phyloP scores from a whole-genome alignment of 2,113 vertebrate species.

The Ginglymostoma cirratum region DNA sequence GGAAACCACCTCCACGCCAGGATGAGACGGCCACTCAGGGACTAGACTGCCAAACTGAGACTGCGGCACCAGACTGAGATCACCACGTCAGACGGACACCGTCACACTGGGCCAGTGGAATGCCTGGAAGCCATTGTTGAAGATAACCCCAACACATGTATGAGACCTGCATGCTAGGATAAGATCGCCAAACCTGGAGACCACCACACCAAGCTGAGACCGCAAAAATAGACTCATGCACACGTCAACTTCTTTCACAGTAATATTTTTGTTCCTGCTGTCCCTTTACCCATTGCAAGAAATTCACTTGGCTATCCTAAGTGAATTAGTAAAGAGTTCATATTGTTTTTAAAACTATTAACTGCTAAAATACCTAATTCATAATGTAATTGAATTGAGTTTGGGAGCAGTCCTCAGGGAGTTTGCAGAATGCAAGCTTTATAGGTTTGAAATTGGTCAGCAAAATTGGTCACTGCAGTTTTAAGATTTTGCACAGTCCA shows the following conservation, averaged over 20 bases:
- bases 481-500: conserved; percentile 38
- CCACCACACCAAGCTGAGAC: too few species aligned
- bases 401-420: background rate
- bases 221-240: background rate
- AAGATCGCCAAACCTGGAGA: too few species aligned
- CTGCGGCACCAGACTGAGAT: too few species aligned
- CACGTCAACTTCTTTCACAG: background rate
- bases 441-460: conserved; percentile 16
- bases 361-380: background rate
- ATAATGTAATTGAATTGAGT: background rate
- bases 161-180: too few species aligned
- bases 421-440: background rate
- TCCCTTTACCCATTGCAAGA: background rate
- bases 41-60: too few species aligned
- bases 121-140: too few species aligned
- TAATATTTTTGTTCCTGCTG: background rate
- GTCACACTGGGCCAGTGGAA: too few species aligned
- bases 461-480: conserved; percentile 6
- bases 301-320: background rate
- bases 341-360: background rate
- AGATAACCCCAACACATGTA: too few species aligned
- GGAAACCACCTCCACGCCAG: too few species aligned
- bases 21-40: too few species aligned
- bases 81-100: too few species aligned
- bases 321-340: background rate